phyloP scores from a whole-genome alignment of 2,113 vertebrate genomes.

The Neolamprologus cancellatus region DNA sequence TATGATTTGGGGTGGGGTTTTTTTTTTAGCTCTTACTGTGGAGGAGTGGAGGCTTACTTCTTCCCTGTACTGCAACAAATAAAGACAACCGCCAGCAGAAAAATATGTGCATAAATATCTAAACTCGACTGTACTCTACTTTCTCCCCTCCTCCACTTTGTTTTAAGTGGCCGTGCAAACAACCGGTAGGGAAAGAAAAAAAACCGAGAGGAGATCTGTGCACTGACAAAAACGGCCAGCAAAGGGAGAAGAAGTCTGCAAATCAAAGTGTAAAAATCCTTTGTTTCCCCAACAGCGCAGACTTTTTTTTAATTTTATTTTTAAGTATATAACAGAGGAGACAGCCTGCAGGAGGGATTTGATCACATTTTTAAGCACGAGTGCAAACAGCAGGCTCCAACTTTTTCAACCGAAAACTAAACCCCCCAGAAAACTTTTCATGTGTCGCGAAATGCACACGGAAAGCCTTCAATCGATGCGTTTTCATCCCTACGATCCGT shows the following conservation, averaged over 20 bases:
- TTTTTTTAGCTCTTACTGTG: neutral
- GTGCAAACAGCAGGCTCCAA: neutral
- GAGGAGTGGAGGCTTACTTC: neutral
- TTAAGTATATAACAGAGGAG: neutral
- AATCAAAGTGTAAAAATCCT: slow-evolving; percentile 5
- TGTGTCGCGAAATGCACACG: neutral
- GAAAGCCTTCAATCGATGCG: neutral
- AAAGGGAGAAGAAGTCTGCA: neutral
- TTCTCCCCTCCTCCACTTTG: slow-evolving; percentile 53
- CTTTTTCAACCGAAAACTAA: slow-evolving; percentile 31
- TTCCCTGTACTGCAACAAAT: neutral
- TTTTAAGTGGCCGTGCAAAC: slow-evolving; percentile 40
- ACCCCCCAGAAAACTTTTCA: slow-evolving; percentile 36
- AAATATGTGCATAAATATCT: slow-evolving; percentile 14
- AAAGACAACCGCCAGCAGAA: neutral
- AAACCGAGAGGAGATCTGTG: neutral
- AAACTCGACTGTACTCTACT: slow-evolving; percentile 26
- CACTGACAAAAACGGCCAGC: slow-evolving; percentile 14
- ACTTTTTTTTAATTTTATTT: neutral
- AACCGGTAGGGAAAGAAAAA: slow-evolving; percentile 31
- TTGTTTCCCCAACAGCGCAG: neutral
- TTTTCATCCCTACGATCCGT: neutral
- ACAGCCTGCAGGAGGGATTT: neutral
- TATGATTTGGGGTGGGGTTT: rapidly evolving
- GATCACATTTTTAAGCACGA: neutral